These are phyloP conservation scores for Sinhomidia bicolor DNA, from an alignment of 2,888 invertebrate genomes.

Conservation along the genomic window DNA sequence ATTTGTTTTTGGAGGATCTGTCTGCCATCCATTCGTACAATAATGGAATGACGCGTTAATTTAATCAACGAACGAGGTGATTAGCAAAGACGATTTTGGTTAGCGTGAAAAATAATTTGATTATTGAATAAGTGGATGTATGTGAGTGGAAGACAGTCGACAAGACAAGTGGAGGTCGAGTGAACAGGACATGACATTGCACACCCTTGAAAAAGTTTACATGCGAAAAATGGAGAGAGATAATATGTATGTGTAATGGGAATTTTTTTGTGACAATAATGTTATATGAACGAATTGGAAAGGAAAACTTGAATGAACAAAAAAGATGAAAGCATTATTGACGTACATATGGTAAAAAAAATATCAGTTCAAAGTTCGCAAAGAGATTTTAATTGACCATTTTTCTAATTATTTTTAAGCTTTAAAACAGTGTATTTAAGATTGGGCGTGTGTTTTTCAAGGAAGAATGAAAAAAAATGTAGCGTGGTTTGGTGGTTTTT, in stretches of 20 bases:
- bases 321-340: not conserved
- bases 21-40: too few relatives aligned
- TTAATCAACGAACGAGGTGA: conserved; percentile 9
- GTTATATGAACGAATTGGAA: not conserved
- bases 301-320: not conserved
- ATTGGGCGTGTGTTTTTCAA: not conserved
- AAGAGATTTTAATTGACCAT: not conserved
- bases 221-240: not conserved
- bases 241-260: not conserved
- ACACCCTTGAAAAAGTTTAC: conserved; percentile 15
- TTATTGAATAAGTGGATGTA: not conserved
- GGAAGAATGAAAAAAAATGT: not conserved
- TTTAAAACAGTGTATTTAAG: not conserved
- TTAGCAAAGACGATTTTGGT: conserved; percentile 1
- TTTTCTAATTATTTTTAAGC: not conserved
- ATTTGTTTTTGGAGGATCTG: conserved; percentile 17
- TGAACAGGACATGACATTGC: conserved; percentile 1
- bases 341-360: not conserved
- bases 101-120: conserved; percentile 29
- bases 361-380: conserved; percentile 11
- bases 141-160: conserved; percentile 5
- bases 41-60: conserved; percentile 1
- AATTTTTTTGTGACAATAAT: too few relatives aligned
- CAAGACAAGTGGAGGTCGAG: conserved; percentile 38
- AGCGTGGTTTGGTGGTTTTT: not conserved